Evolutionary conservation across 2,113 vertebrate genomes (phyloP).

Genomic region (Pachyramphus minor): DNA sequence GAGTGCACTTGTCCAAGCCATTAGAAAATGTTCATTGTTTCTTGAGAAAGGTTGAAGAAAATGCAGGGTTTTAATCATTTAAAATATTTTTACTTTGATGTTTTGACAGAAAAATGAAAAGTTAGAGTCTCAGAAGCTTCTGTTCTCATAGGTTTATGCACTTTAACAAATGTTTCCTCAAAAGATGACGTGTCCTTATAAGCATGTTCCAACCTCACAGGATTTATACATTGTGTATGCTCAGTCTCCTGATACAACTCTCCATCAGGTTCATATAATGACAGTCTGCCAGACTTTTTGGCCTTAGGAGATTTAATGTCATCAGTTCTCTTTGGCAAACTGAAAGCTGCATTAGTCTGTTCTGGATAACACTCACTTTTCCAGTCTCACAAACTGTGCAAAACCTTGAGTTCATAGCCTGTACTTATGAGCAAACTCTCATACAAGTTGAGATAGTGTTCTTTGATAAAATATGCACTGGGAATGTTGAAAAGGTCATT

Average conservation of each 20-base stretch:
- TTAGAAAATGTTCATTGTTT: not conserved
- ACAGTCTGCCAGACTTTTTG: not conserved
- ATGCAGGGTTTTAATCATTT: not conserved
- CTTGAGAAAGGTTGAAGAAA: not conserved
- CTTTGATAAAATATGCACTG: not conserved
- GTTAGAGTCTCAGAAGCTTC: not conserved
- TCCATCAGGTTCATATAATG: not conserved
- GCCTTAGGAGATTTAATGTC: not conserved
- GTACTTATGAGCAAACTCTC: not conserved
- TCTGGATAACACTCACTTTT: not conserved
- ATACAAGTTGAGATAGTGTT: not conserved
- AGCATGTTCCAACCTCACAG: rapidly evolving
- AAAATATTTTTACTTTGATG: not conserved
- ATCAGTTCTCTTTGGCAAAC: not conserved
- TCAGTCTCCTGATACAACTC: not conserved
- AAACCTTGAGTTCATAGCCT: not conserved
- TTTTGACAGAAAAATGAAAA: not conserved
- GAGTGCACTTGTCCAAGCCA: no score
- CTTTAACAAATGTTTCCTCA: not conserved
- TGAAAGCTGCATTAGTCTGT: not conserved
- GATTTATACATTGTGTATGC: not conserved
- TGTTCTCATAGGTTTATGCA: not conserved
- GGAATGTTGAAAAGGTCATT: not conserved
- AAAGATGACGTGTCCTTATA: not conserved
- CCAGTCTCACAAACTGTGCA: not conserved